Base-by-base conservation (phyloP, 2,797 vertebrate genomes). In the Mus spretus region DNA sequence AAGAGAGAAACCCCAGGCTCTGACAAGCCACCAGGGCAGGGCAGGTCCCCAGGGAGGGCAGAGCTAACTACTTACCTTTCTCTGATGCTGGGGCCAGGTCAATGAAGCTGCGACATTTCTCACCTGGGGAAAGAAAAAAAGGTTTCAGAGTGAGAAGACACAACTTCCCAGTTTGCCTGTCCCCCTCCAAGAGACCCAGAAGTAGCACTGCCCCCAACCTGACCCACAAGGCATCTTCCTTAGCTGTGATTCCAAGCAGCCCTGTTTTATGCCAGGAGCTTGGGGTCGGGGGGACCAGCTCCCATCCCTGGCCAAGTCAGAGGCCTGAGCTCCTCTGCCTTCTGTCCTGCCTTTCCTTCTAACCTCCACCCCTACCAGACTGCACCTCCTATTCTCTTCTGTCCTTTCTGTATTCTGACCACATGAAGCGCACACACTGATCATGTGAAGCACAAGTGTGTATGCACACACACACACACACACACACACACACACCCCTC, bases 71-170 rank as follows among this genome's bases (percentile, higher is more conserved):
- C 89, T 87, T 55, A 95, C 93, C 93, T 87, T 95, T 95, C 98
- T 99, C 99, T 2, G 99, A 99, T 6, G 99, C 99, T 0, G 99
- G 99, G 96, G 99, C 99, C 98, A 99, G 98, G 99, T 99, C 99
- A 98, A 99, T 99, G 99, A 99, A 99, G 98, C 99, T 99, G 98
- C 99, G 99, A 97, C 99, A 99, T 98, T 99, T 99, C 98, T 99
- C 99, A 99, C 99, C 99, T 99, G 84, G 98, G 94, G 98, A 99
- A 98, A 98, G 96, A 98, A 98, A 97, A 82, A 80, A 95, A 84
- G 55, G 0, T 97, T 98, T 98, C 97, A 98, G 97, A 89, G 63
- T 14, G 3, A 0, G 1, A 88, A 7, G 31, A 20, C 22, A 67
- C 82, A 24, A 12, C 86, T 10, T 47, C 40, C 7, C 5, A 1